These are phyloP conservation scores for Etheostoma spectabile DNA, from an alignment of 2,113 vertebrate species.

Conservation along the genomic window DNA sequence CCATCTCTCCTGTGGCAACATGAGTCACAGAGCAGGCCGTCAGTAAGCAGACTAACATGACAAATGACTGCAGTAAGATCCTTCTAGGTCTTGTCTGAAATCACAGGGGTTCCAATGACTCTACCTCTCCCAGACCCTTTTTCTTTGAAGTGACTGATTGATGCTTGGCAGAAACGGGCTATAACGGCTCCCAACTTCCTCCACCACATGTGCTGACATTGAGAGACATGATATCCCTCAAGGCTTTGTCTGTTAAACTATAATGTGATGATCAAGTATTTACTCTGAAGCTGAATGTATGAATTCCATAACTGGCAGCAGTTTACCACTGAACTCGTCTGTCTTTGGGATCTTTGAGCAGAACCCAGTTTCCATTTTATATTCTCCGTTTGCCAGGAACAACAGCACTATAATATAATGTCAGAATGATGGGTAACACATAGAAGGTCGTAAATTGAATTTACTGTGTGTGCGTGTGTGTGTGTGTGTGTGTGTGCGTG, in stretches of 20 bases:
- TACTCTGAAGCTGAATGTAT: slow-evolving; percentile 26
- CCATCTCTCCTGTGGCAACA: slow-evolving; percentile 11
- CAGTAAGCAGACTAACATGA: slow-evolving; percentile 36
- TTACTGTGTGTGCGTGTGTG: slow-evolving; percentile 32
- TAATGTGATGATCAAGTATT: slow-evolving; percentile 28
- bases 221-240: slow-evolving; percentile 32
- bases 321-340: slow-evolving; percentile 6
- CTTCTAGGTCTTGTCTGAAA: slow-evolving; percentile 26
- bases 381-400: slow-evolving; percentile 47
- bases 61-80: slow-evolving; percentile 60
- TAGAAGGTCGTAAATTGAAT: slow-evolving; percentile 51
- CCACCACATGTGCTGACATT: slow-evolving; percentile 36
- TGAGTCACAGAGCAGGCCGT: slow-evolving; percentile 33
- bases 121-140: slow-evolving; percentile 17
- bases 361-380: slow-evolving; percentile 44
- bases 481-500: slow-evolving; percentile 5
- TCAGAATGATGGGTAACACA: slow-evolving; percentile 43
- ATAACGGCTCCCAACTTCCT: slow-evolving; percentile 44
- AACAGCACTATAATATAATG: slow-evolving; percentile 34
- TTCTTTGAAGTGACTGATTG: slow-evolving; percentile 66
- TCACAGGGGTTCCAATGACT: slow-evolving; percentile 29
- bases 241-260: slow-evolving; percentile 39
- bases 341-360: slow-evolving; percentile 10
- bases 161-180: slow-evolving; percentile 33
- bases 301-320: slow-evolving; percentile 15